A percentile compares a stretch with the other conserved stretches of the same genome.
These are phyloP conservation scores for Craseonycteris thonglongyai DNA, from an alignment of 2,113 vertebrate genomes.

Conservation along the genomic window DNA sequence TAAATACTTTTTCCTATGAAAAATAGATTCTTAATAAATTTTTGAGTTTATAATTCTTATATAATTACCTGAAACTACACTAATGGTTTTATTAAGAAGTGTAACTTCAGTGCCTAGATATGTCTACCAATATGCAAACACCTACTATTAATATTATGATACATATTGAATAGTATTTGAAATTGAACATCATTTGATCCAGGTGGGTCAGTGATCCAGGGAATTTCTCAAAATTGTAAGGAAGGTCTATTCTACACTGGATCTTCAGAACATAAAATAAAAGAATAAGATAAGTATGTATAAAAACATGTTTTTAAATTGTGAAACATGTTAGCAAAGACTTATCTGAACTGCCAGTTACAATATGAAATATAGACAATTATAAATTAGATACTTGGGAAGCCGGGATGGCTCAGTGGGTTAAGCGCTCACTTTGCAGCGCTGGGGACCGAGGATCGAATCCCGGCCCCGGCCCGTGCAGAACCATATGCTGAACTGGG, in stretches of 20 bases:
- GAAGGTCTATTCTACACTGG: background rate
- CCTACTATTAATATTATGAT: background rate
- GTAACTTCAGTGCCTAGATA: background rate
- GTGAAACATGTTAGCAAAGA: background rate
- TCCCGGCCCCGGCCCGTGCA: no score
- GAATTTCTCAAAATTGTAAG: background rate
- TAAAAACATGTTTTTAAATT: background rate
- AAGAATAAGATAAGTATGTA: background rate
- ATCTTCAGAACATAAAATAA: background rate
- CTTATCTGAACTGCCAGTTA: background rate
- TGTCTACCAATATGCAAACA: background rate
- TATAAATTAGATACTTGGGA: slow-evolving; percentile 5
- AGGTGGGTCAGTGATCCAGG: background rate
- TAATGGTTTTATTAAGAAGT: background rate
- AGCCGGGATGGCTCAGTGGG: no score
- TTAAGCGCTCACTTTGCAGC: no score
- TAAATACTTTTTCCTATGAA: background rate
- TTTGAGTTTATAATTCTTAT: background rate
- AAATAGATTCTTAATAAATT: background rate
- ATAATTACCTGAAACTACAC: background rate
- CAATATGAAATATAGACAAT: background rate
- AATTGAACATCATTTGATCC: background rate
- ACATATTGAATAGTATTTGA: background rate
- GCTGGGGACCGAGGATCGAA: no score
- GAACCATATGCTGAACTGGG: no score